Conservation (phyloP, 2,113 vertebrate species). For the Lynx canadensis region DNA sequence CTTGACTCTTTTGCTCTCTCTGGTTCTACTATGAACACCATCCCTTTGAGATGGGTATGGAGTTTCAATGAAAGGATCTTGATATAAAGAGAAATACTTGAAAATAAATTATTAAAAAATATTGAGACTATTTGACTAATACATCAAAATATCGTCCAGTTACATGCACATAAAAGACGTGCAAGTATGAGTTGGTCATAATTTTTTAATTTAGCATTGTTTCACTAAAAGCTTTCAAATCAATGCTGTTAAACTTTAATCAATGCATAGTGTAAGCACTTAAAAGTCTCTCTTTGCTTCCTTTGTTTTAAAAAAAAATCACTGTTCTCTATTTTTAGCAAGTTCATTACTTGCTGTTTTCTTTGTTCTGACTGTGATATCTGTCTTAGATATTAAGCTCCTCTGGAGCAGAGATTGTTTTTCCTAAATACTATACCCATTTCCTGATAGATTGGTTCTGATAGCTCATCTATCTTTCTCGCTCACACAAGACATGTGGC, state of each 20-base stretch:
- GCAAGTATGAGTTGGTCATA: not conserved
- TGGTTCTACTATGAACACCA: not conserved
- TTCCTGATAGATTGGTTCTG: not conserved
- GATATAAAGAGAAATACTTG: not conserved
- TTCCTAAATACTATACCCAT: not conserved
- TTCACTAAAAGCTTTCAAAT: constrained; percentile 27
- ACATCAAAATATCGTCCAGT: not conserved
- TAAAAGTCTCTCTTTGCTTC: not conserved
- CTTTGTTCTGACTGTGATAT: not conserved
- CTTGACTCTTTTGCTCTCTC: not conserved
- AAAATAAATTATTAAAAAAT: not conserved
- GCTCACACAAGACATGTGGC: not conserved
- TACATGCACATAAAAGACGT: not conserved
- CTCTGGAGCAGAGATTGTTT: not conserved
- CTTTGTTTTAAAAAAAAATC: not conserved
- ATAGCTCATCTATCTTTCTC: not conserved
- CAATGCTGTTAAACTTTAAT: not conserved
- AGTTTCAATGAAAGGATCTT: not conserved
- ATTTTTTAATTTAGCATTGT: not conserved
- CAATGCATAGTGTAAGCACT: not conserved
- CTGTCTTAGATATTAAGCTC: not conserved
- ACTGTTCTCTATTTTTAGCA: not conserved
- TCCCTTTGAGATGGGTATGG: not conserved
- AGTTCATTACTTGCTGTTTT: not conserved
- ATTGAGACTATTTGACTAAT: not conserved